Evolutionary conservation across 2,113 vertebrate species (phyloP).

Genomic region (Epinephelus fuscoguttatus): DNA sequence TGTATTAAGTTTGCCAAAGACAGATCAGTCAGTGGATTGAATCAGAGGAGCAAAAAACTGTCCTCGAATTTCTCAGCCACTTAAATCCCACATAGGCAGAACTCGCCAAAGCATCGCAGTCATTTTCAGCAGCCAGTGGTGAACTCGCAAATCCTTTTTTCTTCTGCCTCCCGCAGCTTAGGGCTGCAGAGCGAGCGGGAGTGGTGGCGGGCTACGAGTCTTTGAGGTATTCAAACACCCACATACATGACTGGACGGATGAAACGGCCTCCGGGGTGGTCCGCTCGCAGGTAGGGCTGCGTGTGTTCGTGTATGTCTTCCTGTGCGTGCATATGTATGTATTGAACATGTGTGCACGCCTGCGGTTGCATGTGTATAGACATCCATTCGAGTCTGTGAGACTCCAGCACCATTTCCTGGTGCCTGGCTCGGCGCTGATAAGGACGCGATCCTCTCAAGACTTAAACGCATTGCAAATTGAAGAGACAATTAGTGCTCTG

Average conservation of each 20-base stretch:
- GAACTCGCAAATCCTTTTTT: constrained; percentile 77
- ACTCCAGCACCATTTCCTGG: constrained; percentile 42
- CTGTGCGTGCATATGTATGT: not conserved
- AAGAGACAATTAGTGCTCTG: constrained; percentile 77
- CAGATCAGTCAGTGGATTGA: constrained; percentile 77
- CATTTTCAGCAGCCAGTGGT: constrained; percentile 66
- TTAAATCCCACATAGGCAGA: constrained; percentile 78
- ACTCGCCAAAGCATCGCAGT: constrained; percentile 69
- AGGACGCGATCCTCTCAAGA: constrained; percentile 66
- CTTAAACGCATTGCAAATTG: constrained; percentile 71
- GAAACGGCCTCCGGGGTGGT: constrained; percentile 13
- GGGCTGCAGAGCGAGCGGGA: constrained; percentile 59
- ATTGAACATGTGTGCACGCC: not conserved
- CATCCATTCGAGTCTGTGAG: constrained; percentile 22
- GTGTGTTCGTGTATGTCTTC: not conserved
- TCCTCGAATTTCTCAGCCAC: constrained; percentile 73
- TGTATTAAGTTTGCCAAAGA: constrained; percentile 76
- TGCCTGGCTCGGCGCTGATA: constrained; percentile 76
- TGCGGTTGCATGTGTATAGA: not conserved
- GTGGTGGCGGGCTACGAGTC: constrained; percentile 31
- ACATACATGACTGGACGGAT: constrained; percentile 42
- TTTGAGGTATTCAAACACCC: constrained; percentile 54
- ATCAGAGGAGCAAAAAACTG: constrained; percentile 67
- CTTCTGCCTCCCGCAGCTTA: constrained; percentile 70
- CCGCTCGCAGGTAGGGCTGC: constrained; percentile 23